phyloP scores from a whole-genome alignment of 2,888 invertebrate species.

The Rutpela maculata region DNA sequence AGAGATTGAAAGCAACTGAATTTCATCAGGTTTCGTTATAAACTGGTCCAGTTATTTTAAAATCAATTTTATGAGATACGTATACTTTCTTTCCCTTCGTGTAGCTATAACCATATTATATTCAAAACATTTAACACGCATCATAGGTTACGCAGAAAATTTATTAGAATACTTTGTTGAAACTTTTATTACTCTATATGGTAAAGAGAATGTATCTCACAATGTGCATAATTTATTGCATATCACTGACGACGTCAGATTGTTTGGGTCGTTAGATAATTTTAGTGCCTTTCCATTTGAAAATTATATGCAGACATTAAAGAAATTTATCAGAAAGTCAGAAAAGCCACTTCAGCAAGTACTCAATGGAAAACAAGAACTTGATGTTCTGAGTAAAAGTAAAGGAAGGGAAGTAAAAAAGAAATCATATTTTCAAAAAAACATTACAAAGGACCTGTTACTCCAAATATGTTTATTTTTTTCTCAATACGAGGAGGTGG shows the following conservation, averaged over 20 bases:
- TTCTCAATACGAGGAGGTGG: constrained; percentile 29
- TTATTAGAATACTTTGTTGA: constrained; percentile 42
- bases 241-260: too few relatives aligned
- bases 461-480: neutral
- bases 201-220: constrained; percentile 22
- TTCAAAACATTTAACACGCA: neutral
- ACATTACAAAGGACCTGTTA: constrained; percentile 8
- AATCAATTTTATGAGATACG: constrained; percentile 37
- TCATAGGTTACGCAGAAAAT: constrained; percentile 39
- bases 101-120: constrained; percentile 32
- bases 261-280: too few relatives aligned
- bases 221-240: too few relatives aligned
- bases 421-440: constrained; percentile 1
- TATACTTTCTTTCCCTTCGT: constrained; percentile 38
- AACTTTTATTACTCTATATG: constrained; percentile 49
- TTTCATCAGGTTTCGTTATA: constrained; percentile 44
- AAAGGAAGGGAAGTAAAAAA: neutral
- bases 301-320: too few relatives aligned
- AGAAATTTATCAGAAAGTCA: constrained; percentile 16
- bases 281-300: too few relatives aligned
- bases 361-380: constrained; percentile 13
- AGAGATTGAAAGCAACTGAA: constrained; percentile 47
- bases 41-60: constrained; percentile 41
- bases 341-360: constrained; percentile 20
- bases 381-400: neutral